Evolutionary conservation across 2,113 vertebrate genomes (phyloP).

Genomic region (Galbula dea): DNA sequence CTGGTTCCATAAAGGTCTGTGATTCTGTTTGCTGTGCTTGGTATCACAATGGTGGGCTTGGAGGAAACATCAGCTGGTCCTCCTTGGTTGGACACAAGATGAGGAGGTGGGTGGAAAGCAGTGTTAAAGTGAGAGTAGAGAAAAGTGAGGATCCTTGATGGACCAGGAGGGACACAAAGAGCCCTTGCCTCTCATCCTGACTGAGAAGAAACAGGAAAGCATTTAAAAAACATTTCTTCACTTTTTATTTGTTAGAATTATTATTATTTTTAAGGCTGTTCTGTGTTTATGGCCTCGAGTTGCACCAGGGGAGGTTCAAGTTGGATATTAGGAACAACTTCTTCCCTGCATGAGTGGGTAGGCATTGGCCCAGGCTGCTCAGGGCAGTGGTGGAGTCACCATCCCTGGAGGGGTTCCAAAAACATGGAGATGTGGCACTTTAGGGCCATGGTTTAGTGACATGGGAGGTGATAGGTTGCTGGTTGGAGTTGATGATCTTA

Average conservation of each 20-base stretch:
- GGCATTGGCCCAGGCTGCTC: too few relatives aligned
- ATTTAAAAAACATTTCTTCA: too few relatives aligned
- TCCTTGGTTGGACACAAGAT: not conserved
- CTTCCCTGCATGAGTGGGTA: too few relatives aligned
- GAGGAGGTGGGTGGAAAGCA: not conserved
- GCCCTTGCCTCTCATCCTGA: not conserved
- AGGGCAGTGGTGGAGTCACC: too few relatives aligned
- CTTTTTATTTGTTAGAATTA: too few relatives aligned
- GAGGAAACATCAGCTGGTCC: not conserved
- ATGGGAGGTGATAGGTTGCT: too few relatives aligned
- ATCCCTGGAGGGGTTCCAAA: too few relatives aligned
- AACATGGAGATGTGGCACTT: too few relatives aligned
- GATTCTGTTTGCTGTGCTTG: not conserved
- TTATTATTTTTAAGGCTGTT: not conserved
- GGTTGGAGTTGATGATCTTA: too few relatives aligned
- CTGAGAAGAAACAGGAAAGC: not conserved
- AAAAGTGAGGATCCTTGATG: not conserved
- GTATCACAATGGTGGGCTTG: slow-evolving; percentile 20
- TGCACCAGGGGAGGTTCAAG: too few relatives aligned
- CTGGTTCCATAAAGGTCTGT: not conserved
- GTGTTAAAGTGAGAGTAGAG: not conserved
- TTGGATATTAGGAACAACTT: too few relatives aligned
- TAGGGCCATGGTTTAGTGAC: too few relatives aligned
- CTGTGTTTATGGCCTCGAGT: not conserved
- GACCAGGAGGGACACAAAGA: not conserved